phyloP scores from a whole-genome alignment of 1,140 invertebrate species.

The Gonioctena quinquepunctata region DNA sequence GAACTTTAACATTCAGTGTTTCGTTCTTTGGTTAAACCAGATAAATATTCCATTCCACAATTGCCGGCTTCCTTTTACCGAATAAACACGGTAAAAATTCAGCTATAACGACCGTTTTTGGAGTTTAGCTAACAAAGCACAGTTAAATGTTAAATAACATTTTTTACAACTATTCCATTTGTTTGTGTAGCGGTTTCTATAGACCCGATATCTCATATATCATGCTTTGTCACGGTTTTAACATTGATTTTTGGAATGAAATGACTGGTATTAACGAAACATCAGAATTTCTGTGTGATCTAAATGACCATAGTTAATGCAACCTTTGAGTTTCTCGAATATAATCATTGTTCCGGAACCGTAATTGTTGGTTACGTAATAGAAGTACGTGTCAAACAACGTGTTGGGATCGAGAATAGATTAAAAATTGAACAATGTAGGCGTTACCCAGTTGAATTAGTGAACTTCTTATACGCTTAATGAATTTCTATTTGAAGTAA shows the following conservation, averaged over 20 bases:
- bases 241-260: not conserved
- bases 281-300: not conserved
- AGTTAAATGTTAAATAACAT: not conserved
- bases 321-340: slow-evolving; percentile 38
- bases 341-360: slow-evolving; percentile 42
- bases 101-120: not conserved
- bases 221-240: not conserved
- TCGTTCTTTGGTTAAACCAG: too few relatives aligned
- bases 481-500: slow-evolving; percentile 3
- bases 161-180: not conserved
- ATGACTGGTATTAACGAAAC: not conserved
- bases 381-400: slow-evolving; percentile 10
- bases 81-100: not conserved
- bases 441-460: slow-evolving; percentile 15
- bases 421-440: slow-evolving; percentile 25
- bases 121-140: not conserved
- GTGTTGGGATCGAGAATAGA: slow-evolving; percentile 25
- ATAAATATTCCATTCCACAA: too few relatives aligned
- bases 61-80: too few relatives aligned
- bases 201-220: not conserved
- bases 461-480: not conserved
- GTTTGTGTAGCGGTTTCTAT: not conserved
- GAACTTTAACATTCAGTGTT: too few relatives aligned
- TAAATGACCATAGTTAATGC: slow-evolving; percentile 16
- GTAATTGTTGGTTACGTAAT: slow-evolving; percentile 38